phyloP scores from a whole-genome alignment of 37 sponge, comb jelly and placozoan species.

The Dysidea cf. avara region DNA sequence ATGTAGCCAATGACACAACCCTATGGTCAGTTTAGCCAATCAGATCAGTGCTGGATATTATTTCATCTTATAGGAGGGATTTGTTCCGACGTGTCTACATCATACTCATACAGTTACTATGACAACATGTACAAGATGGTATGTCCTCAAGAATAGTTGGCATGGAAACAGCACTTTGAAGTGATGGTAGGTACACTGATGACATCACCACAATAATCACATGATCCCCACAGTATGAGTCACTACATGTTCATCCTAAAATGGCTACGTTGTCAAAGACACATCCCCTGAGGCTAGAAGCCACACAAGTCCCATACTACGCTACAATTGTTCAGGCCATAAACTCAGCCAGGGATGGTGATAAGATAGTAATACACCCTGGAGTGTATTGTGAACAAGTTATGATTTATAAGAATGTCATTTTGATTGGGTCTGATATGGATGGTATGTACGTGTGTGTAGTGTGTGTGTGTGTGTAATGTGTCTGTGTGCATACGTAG shows the following conservation, averaged over 20 bases:
- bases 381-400: conserved; percentile 58
- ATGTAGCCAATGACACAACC: conserved; percentile 30
- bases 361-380: conserved; percentile 50
- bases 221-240: conserved; percentile 35
- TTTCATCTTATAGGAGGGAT: conserved; percentile 25
- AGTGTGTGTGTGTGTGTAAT: too few relatives aligned
- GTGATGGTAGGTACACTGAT: conserved; percentile 48
- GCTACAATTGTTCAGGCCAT: conserved; percentile 47
- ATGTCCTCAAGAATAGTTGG: neutral
- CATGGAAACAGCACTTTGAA: conserved; percentile 63
- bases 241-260: conserved; percentile 47
- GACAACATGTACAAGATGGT: too few relatives aligned
- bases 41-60: neutral
- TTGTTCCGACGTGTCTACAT: conserved; percentile 46
- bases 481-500: too few relatives aligned
- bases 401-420: conserved; percentile 60
- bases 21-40: conserved; percentile 39
- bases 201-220: neutral
- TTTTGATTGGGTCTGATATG: conserved; percentile 74
- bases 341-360: neutral
- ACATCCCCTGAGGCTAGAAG: conserved; percentile 54
- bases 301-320: conserved; percentile 44
- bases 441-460: too few relatives aligned
- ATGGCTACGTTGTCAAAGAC: conserved; percentile 34
- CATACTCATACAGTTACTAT: too few relatives aligned